These are phyloP conservation scores for Daphoenositta chrysoptera DNA, from an alignment of 2,113 vertebrate genomes.

Conservation along the genomic window DNA sequence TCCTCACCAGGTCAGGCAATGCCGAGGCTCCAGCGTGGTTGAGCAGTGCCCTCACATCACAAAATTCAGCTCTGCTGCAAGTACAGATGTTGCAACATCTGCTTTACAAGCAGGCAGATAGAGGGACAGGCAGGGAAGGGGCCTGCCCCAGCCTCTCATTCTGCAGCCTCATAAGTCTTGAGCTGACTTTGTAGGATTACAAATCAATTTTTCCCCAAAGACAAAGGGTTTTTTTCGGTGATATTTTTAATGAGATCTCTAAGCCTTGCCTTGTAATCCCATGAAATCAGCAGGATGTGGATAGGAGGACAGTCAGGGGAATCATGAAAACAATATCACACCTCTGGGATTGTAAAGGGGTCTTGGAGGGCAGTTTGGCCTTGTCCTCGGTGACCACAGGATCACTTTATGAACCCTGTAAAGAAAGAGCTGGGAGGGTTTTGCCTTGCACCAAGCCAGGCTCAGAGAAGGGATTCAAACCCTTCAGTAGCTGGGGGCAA, in stretches of 20 bases:
- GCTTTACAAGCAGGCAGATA: not conserved
- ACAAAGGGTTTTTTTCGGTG: not conserved
- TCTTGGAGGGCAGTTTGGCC: not conserved
- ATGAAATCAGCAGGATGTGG: not conserved
- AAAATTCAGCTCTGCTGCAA: not conserved
- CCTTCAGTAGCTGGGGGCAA: not conserved
- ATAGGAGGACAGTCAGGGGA: not conserved
- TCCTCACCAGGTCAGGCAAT: not conserved
- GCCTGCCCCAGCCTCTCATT: not conserved
- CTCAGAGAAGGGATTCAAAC: not conserved
- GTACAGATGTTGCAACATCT: not conserved
- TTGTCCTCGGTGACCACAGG: not conserved
- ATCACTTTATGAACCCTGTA: not conserved
- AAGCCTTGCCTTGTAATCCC: not conserved
- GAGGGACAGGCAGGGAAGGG: not conserved
- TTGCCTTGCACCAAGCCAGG: not conserved
- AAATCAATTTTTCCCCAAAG: not conserved
- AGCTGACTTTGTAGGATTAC: not conserved
- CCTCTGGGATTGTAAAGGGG: not conserved
- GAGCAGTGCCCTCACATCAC: not conserved
- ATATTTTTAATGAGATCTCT: not conserved
- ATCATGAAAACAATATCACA: not conserved
- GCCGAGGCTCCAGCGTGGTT: accelerated
- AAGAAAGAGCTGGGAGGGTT: not conserved
- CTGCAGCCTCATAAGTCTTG: not conserved